Base-by-base conservation (phyloP, 2,797 vertebrate species). In the Caiman crocodilus region DNA sequence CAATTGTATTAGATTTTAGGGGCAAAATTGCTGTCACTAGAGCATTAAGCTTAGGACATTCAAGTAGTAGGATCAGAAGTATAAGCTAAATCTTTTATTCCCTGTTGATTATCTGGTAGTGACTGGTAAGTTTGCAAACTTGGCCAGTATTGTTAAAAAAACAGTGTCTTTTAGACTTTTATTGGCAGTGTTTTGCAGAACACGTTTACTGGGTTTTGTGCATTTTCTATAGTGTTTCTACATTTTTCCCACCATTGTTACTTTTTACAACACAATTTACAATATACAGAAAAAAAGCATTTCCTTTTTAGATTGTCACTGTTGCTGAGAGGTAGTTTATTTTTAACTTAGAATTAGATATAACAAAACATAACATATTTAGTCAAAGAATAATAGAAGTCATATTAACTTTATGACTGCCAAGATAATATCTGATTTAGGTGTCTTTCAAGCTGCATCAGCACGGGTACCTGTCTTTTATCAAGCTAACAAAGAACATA, bases 181-280 rank as follows among this genome's bases (percentile, higher is more conserved):
- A 84, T 85, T 90, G 74, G 94, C 87, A 88, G 73, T 73, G 76
- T 88, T 91, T 93, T 76, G 91, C 89, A 88, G 88, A 96, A 95
- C 57, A 81, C 92, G 96, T 96, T 81, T 89, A 87, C 93, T 92
- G 90, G 94, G 77, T 92, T 96, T 94, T 95, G 58, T 94, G 93
- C 90, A 73, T 76, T 77, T 90, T 94, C 77, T 93, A 35, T 92
- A 94, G 86, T 78, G 78, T 91, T 95, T 78, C 84, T 94, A 60
- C 14, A 2, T 96, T 98, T 98, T 98, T 98, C 98, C 97, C 97
- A 98, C 97, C 98, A 98, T 98, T 98, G 98, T 98, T 98, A 96
- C 95, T 92, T 98, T 98, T 98, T 96, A 97, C 94, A 97, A 94
- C 94, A 98, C 98, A 98, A 98, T 98, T 98, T 98, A 98, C 97